Evolutionary conservation across 1,140 invertebrate species (phyloP), one percentile per base, ranked within the genome.

Genomic region (Aphelinus atriplicis): DNA sequence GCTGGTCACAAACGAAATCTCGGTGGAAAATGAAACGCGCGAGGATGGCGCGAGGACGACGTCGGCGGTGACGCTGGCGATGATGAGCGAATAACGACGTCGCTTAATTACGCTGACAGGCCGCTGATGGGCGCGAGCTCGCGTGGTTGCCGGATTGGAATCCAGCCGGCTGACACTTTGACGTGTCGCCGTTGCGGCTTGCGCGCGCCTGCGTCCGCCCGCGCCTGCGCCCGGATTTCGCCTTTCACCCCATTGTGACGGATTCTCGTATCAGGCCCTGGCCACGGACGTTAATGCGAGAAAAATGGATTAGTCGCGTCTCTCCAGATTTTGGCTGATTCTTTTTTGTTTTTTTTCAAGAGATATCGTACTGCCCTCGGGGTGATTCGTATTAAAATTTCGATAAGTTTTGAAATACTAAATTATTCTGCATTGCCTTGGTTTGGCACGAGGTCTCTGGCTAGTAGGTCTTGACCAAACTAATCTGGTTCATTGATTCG

Each of bases 71-170:
- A 26, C 26, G 26, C 26, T 26, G 10, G 48, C 43, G 62, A 63
- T 65, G 71, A 73, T 66, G 63, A 47, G 47, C 71, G 61, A 65
- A 73, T 66, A 73, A 66, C 66, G 63, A 60, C 71, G 63, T 65
- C 26, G 26, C 63, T 60, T 56, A 73, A 73, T 66, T 73, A 63
- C 63, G 10, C 3, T 4, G 57, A 53, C 48, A 26, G n/a, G 26
- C 26, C 26, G 26, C 26, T 26, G 26, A 26, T 26, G 58, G 47
- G 57, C 26, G 56, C 58, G 26, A 26, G 26, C 26, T 26, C 26
- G 26, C 57, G 68, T 7, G 26, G 45, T 70, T 57, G 50, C 42
- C 53, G 62, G 26, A 26, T 47, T 57, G 62, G 66, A 73, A 64
- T 73, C 53, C 45, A 53, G 43, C 6, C 6, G 45, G 43, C 7